Conservation (phyloP, 2,113 vertebrate species). For the Megaceryle torquata region DNA sequence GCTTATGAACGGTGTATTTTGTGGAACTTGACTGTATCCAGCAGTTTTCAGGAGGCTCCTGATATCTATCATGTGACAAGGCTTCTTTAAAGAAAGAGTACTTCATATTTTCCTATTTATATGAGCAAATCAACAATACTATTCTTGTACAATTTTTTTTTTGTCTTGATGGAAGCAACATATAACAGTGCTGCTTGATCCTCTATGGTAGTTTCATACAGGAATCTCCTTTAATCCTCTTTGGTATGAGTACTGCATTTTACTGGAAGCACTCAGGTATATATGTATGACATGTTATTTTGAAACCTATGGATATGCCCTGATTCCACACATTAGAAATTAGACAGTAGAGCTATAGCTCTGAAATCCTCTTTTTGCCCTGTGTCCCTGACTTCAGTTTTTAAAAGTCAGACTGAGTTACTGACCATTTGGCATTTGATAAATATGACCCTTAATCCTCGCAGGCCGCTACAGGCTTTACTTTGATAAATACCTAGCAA, state of each 20-base stretch:
- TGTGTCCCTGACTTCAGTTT: background rate
- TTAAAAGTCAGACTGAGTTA: background rate
- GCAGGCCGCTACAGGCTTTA: background rate
- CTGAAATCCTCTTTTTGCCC: background rate
- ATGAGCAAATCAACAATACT: background rate
- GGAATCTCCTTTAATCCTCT: background rate
- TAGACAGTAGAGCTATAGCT: background rate
- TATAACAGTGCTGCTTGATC: background rate
- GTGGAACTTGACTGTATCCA: background rate
- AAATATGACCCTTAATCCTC: background rate
- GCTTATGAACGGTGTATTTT: background rate
- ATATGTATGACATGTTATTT: background rate
- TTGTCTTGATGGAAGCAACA: too few species aligned
- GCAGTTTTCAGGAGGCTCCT: background rate
- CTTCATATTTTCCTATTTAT: background rate
- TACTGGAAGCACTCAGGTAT: background rate
- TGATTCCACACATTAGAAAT: background rate
- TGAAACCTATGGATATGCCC: background rate
- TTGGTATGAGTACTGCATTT: background rate
- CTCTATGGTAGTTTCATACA: background rate
- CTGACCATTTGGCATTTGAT: background rate
- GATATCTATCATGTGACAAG: background rate
- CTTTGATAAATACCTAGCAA: background rate
- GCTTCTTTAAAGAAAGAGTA: background rate
- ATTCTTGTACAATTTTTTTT: background rate